Base-by-base conservation (phyloP, 2,888 invertebrate species). In the Standfussiana lucernea region DNA sequence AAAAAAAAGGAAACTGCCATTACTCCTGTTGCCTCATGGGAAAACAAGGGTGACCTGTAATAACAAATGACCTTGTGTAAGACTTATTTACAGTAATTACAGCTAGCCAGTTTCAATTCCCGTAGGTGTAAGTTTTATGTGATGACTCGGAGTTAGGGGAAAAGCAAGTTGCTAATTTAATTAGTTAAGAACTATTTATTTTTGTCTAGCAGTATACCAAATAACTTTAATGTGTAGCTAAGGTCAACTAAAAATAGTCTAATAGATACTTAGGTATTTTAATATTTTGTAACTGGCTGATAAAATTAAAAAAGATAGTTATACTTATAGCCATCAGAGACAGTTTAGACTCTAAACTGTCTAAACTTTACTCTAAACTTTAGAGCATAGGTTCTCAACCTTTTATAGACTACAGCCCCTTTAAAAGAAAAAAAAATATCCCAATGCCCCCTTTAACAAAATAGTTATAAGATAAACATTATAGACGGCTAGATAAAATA, bases 161-260 rank as follows among this genome's bases (percentile, higher is more conserved):
- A 59, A 65, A 72, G 68, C 71, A 78, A 64, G 32, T 65, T 35
- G 61, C 50, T 84, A 82, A 82, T 85, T 68, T 68, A 85, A 82
- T 82, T 82, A 85, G 67, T 24, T 50, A 24, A 37, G 53, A 67
- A 47, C 45, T 37, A 47, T 56, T 65, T 42, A 64, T 47, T 50
- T 68, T 21, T 47, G 53, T 53, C 15, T 21, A 32, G 59, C 2
- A 13, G 18, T 40, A 35, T 15, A 80, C 24, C 18, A 56, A 56
- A 64, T 56, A 64, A n/a, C 1, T 71, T 42, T 56, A 59, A 61
- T 35, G 35, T 32, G 59, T 35, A 32, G 59, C 3, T 32, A 32
- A 59, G 59, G 28, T 59, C 59, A 59, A 18, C 59, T 59, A 59
- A 59, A 59, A 59, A 59, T 59, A 59, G 59, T 32, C 8, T 59